Evolutionary conservation across 2,888 invertebrate genomes (phyloP).

Genomic region (Tipula vernalis): DNA sequence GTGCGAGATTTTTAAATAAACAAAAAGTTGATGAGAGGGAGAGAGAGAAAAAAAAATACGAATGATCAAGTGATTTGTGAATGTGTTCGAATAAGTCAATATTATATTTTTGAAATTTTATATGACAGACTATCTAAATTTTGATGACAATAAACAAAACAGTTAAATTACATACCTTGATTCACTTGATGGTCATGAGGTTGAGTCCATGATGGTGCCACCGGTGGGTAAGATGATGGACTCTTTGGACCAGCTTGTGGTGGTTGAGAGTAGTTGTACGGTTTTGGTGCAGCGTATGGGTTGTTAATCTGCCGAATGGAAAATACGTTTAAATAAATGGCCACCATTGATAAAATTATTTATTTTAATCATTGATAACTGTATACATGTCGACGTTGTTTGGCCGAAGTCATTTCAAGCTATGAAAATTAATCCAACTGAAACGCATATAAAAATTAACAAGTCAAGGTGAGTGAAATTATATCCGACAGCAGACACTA

Average conservation of each 20-base stretch:
- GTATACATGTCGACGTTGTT: constrained; percentile 10
- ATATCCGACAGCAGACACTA: no score
- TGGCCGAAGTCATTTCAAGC: background rate
- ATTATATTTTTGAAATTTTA: background rate
- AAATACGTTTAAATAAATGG: background rate
- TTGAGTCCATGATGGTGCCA: constrained; percentile 16
- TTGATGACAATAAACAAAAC: background rate
- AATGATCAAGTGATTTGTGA: background rate
- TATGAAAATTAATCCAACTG: background rate
- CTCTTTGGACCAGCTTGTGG: constrained; percentile 20
- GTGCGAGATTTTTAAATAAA: background rate
- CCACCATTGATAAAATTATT: no score
- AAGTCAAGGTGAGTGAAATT: no score
- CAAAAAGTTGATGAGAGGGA: background rate
- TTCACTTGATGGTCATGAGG: constrained; percentile 18
- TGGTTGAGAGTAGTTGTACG: constrained; percentile 25
- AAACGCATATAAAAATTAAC: no score
- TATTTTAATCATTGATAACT: background rate
- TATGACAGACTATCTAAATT: background rate
- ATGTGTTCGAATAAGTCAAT: background rate
- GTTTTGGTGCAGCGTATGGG: constrained; percentile 27
- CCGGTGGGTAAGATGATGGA: constrained; percentile 29
- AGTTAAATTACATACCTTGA: constrained; percentile 30
- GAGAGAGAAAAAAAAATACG: background rate
- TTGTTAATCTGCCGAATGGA: background rate